phyloP scores from a whole-genome alignment of 2,888 invertebrate genomes.

The Agrilus cyanescens region DNA sequence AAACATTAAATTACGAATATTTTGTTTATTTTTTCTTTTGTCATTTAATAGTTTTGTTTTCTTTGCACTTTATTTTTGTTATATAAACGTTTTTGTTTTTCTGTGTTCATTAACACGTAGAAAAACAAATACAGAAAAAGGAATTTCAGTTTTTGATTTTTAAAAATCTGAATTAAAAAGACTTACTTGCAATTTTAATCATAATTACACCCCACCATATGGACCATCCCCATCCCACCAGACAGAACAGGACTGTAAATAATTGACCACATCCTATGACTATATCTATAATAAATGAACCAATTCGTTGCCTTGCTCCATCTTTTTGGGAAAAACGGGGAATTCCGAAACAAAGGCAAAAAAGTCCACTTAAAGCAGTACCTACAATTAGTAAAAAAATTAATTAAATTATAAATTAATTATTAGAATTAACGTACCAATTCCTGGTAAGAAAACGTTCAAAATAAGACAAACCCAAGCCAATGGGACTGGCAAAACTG shows the following conservation, averaged over 20 bases:
- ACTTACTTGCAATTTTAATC: conserved; percentile 80
- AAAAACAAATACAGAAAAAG: too few relatives aligned
- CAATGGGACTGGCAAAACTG: conserved; percentile 73
- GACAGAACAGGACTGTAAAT: conserved; percentile 87
- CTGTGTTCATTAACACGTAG: too few relatives aligned
- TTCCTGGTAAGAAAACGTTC: conserved; percentile 67
- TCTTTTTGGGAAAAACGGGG: conserved; percentile 77
- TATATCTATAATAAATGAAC: conserved; percentile 73
- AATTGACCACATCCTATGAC: conserved; percentile 80
- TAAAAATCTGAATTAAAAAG: conserved; percentile 8
- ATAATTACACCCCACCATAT: conserved; percentile 96
- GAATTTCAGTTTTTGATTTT: conserved; percentile 4
- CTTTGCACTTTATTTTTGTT: too few relatives aligned
- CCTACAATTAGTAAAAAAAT: conserved; percentile 44
- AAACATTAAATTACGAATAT: too few relatives aligned
- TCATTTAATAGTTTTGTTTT: too few relatives aligned
- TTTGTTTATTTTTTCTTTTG: too few relatives aligned
- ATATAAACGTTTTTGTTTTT: too few relatives aligned
- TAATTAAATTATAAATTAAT: not conserved
- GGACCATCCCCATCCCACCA: conserved; percentile 97
- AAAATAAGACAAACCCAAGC: conserved; percentile 81
- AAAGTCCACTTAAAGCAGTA: conserved; percentile 77
- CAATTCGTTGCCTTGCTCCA: conserved; percentile 60
- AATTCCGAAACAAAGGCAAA: conserved; percentile 80
- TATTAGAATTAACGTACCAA: conserved; percentile 44